Percentiles rank a stretch among this genome's conserved stretches.
These are phyloP conservation scores for Gibbula magus DNA, from an alignment of 2,888 invertebrate species.

Conservation along the genomic window DNA sequence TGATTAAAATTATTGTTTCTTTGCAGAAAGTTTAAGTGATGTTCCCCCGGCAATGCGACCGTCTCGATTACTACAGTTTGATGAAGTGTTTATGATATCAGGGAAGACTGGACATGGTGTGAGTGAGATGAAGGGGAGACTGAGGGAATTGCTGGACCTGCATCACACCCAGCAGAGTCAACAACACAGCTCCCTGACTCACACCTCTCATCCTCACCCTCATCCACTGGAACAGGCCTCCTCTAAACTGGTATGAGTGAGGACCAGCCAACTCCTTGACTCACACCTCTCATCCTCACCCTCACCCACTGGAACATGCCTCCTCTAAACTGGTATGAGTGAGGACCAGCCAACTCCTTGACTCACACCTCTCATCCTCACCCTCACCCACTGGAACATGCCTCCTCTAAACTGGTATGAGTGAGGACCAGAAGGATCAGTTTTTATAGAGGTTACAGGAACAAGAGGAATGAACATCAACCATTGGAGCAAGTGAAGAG, in stretches of 20 bases:
- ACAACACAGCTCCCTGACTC: too few species aligned
- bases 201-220: too few species aligned
- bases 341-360: too few species aligned
- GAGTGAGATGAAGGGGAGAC: conserved; percentile 52
- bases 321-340: not conserved
- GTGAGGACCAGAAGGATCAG: too few species aligned
- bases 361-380: too few species aligned
- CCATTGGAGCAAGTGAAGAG: too few species aligned
- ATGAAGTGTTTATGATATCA: conserved; percentile 84
- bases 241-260: not conserved
- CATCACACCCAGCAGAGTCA: conserved; percentile 28
- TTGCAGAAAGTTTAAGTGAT: conserved; percentile 67
- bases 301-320: not conserved
- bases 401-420: not conserved
- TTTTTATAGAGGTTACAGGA: too few species aligned
- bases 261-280: too few species aligned
- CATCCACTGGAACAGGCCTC: not conserved
- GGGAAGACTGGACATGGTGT: conserved; percentile 60
- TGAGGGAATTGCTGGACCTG: conserved; percentile 64
- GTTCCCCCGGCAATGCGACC: conserved; percentile 84
- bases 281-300: too few species aligned
- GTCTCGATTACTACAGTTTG: conserved; percentile 82
- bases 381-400: not conserved
- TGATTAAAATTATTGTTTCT: conserved; percentile 5
- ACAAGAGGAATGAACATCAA: too few species aligned